Conservation (phyloP, 30 jellyfish, hydroid and myxozoan species). For the Sanderia malayensis region DNA sequence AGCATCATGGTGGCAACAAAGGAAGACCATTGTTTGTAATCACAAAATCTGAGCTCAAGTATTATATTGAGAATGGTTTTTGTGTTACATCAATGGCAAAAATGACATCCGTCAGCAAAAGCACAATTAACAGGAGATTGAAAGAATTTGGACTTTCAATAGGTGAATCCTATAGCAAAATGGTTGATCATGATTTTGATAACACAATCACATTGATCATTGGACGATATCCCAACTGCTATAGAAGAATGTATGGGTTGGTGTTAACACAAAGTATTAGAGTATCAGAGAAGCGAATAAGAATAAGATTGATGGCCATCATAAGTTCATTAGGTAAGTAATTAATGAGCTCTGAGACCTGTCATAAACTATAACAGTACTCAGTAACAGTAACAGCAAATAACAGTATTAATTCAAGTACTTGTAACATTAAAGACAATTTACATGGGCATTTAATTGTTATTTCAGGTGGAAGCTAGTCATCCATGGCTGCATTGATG, state of each 20-base stretch:
- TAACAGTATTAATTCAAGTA: too few relatives aligned
- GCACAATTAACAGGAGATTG: constrained; percentile 6
- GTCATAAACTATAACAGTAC: too few relatives aligned
- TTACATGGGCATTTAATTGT: too few relatives aligned
- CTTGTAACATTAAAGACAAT: too few relatives aligned
- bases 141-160: not conserved
- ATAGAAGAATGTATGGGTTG: constrained; percentile 16
- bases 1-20: not conserved
- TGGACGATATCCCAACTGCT: not conserved
- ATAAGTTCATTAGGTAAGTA: not conserved
- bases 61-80: not conserved
- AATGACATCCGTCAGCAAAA: constrained; percentile 9
- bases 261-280: not conserved
- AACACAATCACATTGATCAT: not conserved
- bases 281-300: not conserved
- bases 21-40: not conserved
- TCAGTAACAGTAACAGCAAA: too few relatives aligned
- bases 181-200: not conserved
- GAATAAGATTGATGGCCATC: not conserved
- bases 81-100: not conserved
- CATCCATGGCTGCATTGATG: constrained; percentile 2
- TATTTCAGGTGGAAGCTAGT: not conserved
- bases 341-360: not conserved
- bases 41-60: not conserved
- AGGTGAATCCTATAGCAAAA: not conserved